Evolutionary conservation across 2,113 vertebrate species (phyloP), one percentile per base, ranked within the genome.

Genomic region (Platycercus adscitus): DNA sequence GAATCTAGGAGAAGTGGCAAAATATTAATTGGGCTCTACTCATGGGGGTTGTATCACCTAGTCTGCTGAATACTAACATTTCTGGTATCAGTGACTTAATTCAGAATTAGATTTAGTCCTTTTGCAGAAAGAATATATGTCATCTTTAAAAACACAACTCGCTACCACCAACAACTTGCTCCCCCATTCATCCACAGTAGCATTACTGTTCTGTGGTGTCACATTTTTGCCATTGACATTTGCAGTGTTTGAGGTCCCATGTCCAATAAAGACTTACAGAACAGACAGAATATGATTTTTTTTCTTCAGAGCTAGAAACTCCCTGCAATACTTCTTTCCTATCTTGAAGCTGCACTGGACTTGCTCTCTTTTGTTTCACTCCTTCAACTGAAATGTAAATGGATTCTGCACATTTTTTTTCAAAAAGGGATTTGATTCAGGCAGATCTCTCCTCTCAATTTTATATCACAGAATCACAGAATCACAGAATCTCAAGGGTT

Each of bases 341-440:
- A 86, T 81, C 23, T 66, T 64, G 65, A 86, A 23, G 17, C 39
- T 77, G 28, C 19, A 10, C 7, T 63, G 15, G 21, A 17, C 39
- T 83, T 78, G 37, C 26, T 91, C 35, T 65, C 25, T 66, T 66
- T 64, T 61, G 25, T 90, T 73, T 78, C 3, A 1, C 10, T 86
- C 17, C 49, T 35, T 88, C 13, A 8, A 70, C 41, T 90, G 76
- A 93, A 84, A 66, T 68, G 33, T 73, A 80, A 89, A 58, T 87
- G n/a, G 56, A 64, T 79, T 81, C 50, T 73, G 10, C 76, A 35
- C 7, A 63, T 80, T 63, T 80, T 47, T 81, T 91, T 66, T 21
- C 46, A 50, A 43, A 56, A 73, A 78, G 35, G 6, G 8, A 85
- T 90, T 95, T 82, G 43, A 64, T 86, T 77, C 26, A 73, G 52